Conservation (phyloP, 2,113 vertebrate genomes). For the Notarius quadriscutis region DNA sequence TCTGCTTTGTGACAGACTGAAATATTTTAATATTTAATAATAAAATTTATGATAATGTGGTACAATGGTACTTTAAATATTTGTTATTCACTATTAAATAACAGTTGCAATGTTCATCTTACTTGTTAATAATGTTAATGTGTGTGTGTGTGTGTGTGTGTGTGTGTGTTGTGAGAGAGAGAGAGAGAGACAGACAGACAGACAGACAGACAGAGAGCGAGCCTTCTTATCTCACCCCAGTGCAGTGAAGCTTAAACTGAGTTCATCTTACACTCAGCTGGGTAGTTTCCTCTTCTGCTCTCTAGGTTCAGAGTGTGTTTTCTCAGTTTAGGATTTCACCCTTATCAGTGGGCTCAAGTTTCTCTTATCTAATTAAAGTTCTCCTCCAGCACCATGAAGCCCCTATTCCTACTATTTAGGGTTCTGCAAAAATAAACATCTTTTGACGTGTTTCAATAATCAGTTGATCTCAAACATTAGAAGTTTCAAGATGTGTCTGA, state of each 20-base stretch:
- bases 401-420: neutral
- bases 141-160: neutral
- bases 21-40: neutral
- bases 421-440: neutral
- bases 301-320: conserved; percentile 46
- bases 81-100: neutral
- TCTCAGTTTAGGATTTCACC: conserved; percentile 67
- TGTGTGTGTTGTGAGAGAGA: neutral
- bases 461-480: neutral
- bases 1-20: neutral
- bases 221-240: conserved; percentile 38
- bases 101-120: no score
- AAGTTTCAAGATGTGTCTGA: neutral
- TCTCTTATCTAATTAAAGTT: conserved; percentile 49
- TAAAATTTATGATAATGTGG: neutral
- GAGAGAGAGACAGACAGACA: no score
- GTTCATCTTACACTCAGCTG: conserved; percentile 59
- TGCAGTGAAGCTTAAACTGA: conserved; percentile 52
- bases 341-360: conserved; percentile 67
- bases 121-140: no score
- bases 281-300: conserved; percentile 49
- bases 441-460: conserved; percentile 19
- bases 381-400: neutral
- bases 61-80: neutral
- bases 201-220: no score